Percentiles rank a stretch among this genome's conserved stretches.
These are phyloP conservation scores for pig (Sus scrofa) DNA, from an alignment of 2,113 vertebrate species.

Conservation along the genomic window T2T-Sscrofa CM000812.6:8223501-8224000, in stretches of 20 bases:
- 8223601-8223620: background rate
- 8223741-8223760: background rate
- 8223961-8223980: background rate
- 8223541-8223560: no score
- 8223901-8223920: background rate
- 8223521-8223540: no score
- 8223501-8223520: no score
- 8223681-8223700: background rate
- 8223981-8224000: background rate
- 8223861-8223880: background rate
- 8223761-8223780: background rate
- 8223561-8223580: background rate
- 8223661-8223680: no score
- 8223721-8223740: background rate
- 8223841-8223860: background rate
- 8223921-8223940: no score
- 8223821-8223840: background rate
- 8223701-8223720: background rate
- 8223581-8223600: background rate
- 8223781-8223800: background rate
- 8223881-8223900: background rate
- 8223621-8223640: background rate
- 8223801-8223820: background rate
- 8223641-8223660: no score
- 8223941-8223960: background rate